Percentiles rank a stretch among this genome's conserved stretches.
Conservation (phyloP, 2,113 vertebrate genomes). For the Xerus inauris region DNA sequence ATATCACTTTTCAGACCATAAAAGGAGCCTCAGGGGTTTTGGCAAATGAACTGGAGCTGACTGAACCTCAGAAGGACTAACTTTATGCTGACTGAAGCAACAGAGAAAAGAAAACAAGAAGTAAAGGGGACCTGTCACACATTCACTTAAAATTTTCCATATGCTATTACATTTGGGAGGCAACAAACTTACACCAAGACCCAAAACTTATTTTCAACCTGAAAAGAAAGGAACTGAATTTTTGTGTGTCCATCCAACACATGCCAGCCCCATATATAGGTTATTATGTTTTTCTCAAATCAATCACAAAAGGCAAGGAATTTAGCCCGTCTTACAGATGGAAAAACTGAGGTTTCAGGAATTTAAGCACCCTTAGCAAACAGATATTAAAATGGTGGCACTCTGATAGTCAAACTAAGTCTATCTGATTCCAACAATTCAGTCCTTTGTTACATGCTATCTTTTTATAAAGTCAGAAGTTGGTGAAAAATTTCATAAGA, state of each 20-base stretch:
- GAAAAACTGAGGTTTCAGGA: neutral
- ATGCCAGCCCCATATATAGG: neutral
- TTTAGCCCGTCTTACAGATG: neutral
- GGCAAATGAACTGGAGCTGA: constrained; percentile 47
- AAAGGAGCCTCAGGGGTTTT: constrained; percentile 48
- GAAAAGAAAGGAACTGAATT: neutral
- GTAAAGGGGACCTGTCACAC: neutral
- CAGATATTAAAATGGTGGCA: neutral
- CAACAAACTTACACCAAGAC: neutral
- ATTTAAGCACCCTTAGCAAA: neutral
- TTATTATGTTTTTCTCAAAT: neutral
- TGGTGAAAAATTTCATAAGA: constrained; percentile 19
- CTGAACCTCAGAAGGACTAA: constrained; percentile 20
- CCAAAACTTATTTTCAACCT: neutral
- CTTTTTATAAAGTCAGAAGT: constrained; percentile 11
- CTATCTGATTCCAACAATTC: neutral
- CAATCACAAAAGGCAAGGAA: neutral
- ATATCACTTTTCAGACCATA: constrained; percentile 72
- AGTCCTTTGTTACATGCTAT: neutral
- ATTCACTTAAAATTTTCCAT: neutral
- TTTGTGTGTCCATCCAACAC: neutral
- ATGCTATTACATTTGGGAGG: neutral
- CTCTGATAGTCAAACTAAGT: neutral
- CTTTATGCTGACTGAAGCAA: constrained; percentile 13
- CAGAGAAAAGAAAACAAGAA: neutral